Evolutionary conservation across 1,140 invertebrate species (phyloP).

Genomic region (Drosophila biarmipes): DNA sequence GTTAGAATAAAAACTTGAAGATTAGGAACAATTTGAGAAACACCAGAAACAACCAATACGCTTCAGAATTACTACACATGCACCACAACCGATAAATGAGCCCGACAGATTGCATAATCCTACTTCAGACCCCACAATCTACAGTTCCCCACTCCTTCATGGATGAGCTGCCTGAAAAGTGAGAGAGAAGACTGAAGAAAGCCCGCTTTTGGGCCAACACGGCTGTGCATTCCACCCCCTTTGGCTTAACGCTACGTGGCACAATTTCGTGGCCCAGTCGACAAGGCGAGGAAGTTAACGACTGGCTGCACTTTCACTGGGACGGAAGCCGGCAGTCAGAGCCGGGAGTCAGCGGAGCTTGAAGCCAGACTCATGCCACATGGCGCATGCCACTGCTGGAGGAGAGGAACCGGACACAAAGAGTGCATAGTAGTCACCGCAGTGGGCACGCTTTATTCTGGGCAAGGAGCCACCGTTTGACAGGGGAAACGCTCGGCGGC

Average conservation of each 20-base stretch:
- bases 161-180: slow-evolving; percentile 42
- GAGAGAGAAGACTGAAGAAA: slow-evolving; percentile 31
- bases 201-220: slow-evolving; percentile 30
- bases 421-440: background rate
- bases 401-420: background rate
- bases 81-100: background rate
- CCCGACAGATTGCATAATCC: slow-evolving; percentile 12
- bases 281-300: slow-evolving; percentile 60
- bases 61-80: background rate
- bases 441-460: slow-evolving; percentile 31
- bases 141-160: slow-evolving; percentile 13
- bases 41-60: background rate
- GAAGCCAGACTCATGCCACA: slow-evolving; percentile 37
- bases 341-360: slow-evolving; percentile 58
- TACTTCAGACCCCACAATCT: background rate
- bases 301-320: slow-evolving; percentile 75
- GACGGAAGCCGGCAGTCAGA: slow-evolving; percentile 29
- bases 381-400: slow-evolving; percentile 10
- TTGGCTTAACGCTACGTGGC: slow-evolving; percentile 63
- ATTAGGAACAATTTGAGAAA: background rate
- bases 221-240: slow-evolving; percentile 52
- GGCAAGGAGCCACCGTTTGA: slow-evolving; percentile 1
- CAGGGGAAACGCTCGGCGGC: slow-evolving; percentile 5
- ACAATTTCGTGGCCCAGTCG: slow-evolving; percentile 60
- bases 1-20: background rate